Percentiles rank a stretch among this genome's conserved stretches.
phyloP scores from a whole-genome alignment of 2,113 vertebrate genomes.

The Microcebus ravelobensis region DNA sequence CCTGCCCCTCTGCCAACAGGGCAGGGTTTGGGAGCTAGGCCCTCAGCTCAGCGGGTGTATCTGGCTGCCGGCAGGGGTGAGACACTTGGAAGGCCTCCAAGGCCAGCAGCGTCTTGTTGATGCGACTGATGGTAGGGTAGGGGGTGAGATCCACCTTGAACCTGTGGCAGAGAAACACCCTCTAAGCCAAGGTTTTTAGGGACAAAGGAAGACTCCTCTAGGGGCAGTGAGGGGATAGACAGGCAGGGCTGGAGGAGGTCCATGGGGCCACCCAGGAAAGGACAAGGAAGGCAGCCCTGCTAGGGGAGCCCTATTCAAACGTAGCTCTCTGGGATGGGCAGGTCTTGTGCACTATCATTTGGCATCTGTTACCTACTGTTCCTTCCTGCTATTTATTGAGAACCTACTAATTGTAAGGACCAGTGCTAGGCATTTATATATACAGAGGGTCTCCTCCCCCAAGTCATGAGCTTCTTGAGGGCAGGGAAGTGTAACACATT shows the following conservation, averaged over 20 bases:
- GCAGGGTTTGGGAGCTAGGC: conserved; percentile 75
- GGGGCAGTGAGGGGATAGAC: neutral
- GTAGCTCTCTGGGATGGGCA: neutral
- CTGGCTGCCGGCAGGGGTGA: conserved; percentile 93
- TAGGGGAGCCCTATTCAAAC: neutral
- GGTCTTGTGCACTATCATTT: neutral
- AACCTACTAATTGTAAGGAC: neutral
- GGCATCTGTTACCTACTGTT: neutral
- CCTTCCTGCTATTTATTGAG: neutral
- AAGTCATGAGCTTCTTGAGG: neutral
- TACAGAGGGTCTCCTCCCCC: neutral
- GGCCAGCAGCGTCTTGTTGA: conserved; percentile 91
- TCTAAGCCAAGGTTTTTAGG: conserved; percentile 12
- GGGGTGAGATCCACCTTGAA: conserved; percentile 92
- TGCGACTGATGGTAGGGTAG: conserved; percentile 91
- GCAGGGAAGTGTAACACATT: neutral
- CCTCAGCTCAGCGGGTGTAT: conserved; percentile 91
- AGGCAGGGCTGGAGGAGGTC: neutral
- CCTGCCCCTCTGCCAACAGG: neutral
- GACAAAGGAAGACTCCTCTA: neutral
- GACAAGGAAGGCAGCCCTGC: neutral
- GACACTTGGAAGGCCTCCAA: conserved; percentile 93
- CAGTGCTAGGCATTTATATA: neutral
- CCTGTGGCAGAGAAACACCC: conserved; percentile 83
- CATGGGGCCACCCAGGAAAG: neutral